A percentile compares a stretch with the other conserved stretches of the same genome.
These are phyloP conservation scores for Lasaia peninsularis DNA, from an alignment of 1,140 invertebrate species.

Conservation along the genomic window DNA sequence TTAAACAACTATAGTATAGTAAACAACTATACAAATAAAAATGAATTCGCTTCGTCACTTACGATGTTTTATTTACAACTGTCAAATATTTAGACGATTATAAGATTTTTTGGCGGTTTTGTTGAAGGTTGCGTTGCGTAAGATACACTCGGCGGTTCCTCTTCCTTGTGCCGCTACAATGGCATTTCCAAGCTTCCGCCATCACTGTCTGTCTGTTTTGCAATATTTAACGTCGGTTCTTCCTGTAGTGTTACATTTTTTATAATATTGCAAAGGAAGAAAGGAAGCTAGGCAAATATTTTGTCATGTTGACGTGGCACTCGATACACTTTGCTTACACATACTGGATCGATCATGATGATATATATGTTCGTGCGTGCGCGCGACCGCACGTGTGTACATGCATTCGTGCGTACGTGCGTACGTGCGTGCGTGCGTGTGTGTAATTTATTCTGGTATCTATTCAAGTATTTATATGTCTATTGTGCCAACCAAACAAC, in stretches of 20 bases:
- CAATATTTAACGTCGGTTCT: neutral
- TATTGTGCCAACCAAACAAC: too few relatives aligned
- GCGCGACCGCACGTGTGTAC: too few relatives aligned
- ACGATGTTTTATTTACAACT: neutral
- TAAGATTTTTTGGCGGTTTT: conserved; percentile 3
- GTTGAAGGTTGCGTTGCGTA: conserved; percentile 8
- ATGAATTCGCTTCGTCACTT: neutral
- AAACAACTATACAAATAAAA: neutral
- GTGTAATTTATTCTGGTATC: too few relatives aligned
- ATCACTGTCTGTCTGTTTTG: neutral
- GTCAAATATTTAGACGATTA: neutral
- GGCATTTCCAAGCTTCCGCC: conserved; percentile 3
- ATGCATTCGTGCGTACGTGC: too few relatives aligned
- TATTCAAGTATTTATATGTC: too few relatives aligned
- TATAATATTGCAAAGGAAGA: neutral
- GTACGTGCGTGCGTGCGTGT: too few relatives aligned
- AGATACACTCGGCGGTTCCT: conserved; percentile 3
- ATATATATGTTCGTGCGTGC: too few relatives aligned
- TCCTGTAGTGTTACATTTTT: neutral
- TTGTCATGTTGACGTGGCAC: too few relatives aligned
- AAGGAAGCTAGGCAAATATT: too few relatives aligned
- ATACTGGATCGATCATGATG: too few relatives aligned
- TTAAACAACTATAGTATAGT: too few relatives aligned
- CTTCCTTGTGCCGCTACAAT: conserved; percentile 1
- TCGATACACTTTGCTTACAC: too few relatives aligned